Percentiles rank a stretch among this genome's conserved stretches.
Conservation (phyloP, 2,888 invertebrate genomes). For the Globia sparganii region DNA sequence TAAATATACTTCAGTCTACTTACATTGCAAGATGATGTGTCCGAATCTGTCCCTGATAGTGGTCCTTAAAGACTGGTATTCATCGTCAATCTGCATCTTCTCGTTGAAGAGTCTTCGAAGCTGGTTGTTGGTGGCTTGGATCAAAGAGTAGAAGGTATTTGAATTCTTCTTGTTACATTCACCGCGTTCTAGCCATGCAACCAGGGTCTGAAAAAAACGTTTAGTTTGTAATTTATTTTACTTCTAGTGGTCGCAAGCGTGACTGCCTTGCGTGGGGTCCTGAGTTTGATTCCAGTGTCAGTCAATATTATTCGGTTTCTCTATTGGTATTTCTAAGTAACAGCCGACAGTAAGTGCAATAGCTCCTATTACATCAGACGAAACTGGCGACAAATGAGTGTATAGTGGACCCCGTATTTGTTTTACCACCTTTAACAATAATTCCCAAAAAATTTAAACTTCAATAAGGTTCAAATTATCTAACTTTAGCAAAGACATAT, state of each 20-base stretch:
- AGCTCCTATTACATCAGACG: background rate
- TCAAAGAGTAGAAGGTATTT: constrained; percentile 97
- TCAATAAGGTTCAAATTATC: background rate
- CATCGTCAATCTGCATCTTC: constrained; percentile 96
- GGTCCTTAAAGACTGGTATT: constrained; percentile 94
- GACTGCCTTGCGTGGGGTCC: background rate
- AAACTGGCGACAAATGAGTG: background rate
- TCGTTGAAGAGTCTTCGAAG: constrained; percentile 96
- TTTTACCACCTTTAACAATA: background rate
- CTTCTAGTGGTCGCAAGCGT: background rate
- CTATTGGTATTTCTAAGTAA: background rate
- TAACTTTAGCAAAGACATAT: background rate
- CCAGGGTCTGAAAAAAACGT: constrained; percentile 91
- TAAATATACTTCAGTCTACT: constrained; percentile 85
- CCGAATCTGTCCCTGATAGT: constrained; percentile 95
- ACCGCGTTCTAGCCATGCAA: constrained; percentile 97
- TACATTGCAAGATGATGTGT: constrained; percentile 96
- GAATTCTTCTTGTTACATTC: constrained; percentile 97
- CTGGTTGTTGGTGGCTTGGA: constrained; percentile 97
- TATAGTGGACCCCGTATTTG: background rate
- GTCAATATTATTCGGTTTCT: background rate
- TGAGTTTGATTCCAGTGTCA: background rate
- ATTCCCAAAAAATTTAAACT: background rate
- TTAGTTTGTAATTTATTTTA: background rate
- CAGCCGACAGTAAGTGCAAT: background rate